Base-by-base conservation (phyloP, 2,797 vertebrate genomes). In the Sparus aurata region DNA sequence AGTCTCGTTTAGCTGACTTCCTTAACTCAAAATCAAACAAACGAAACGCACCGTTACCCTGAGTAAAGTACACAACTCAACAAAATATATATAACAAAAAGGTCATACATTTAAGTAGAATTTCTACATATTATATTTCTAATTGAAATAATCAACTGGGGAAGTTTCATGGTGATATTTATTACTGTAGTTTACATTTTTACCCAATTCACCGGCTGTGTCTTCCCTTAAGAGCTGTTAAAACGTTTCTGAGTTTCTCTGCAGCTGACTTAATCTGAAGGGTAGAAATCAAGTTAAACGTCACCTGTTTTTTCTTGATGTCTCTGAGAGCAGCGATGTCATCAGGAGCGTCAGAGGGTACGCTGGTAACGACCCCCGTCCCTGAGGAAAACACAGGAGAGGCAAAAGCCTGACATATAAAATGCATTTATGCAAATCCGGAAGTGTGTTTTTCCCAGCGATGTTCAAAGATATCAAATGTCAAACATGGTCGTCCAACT, bases 271-370 rank as follows among this genome's bases (percentile, higher is more conserved):
- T 27, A 3, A 69, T 54, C 41, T 46, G 12, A 34, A 61, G 12
- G 12, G 13, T 11, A 49, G 34, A n/a, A 0, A 18, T 30, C 7
- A 7, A 63, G 12, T 64, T 25, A 23, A 27, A 53, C 17, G 18
- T 75, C 75, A 97, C 98, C 94, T 96, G 97, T 84, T 99, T 99
- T 91, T 99, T 99, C 90, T 99, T 99, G 87, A 99, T 80, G 90
- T 99, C 98, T 88, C 97, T 96, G 72, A 99, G 93, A 63, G 98
- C 98, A 72, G 98, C 96, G 50, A 98, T 94, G 87, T 99, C 98
- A 94, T 99, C 98, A 0, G 98, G 98, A 47, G 98, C 93, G 82
- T 99, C 98, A 4, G 98, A 99, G 7, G 98, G 98, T 72, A 99
- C 98, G 17, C 98, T 98, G 61, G 97, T 98, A 63, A 99, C 98